Evolutionary conservation across 1,140 invertebrate species (phyloP).

Genomic region (Apis laboriosa): DNA sequence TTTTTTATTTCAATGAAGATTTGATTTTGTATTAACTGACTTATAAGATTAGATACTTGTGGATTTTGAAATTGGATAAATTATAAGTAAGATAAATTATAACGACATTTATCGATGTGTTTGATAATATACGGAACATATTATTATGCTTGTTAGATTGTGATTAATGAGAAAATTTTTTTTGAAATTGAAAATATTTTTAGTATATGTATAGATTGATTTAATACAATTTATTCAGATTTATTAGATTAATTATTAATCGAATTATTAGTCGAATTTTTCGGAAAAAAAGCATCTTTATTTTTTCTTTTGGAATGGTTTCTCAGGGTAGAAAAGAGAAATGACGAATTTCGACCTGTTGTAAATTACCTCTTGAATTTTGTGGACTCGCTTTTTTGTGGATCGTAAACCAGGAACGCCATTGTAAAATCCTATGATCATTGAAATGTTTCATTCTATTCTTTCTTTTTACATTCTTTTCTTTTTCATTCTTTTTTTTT

Average conservation of each 20-base stretch:
- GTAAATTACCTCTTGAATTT: slow-evolving; percentile 44
- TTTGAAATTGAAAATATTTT: too few species aligned
- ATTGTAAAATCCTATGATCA: slow-evolving; percentile 31
- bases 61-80: not conserved
- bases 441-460: not conserved
- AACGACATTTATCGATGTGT: too few species aligned
- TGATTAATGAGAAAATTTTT: too few species aligned
- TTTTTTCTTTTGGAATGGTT: not conserved
- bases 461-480: not conserved
- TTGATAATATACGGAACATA: too few species aligned
- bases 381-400: not conserved
- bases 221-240: too few species aligned
- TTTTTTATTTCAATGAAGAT: not conserved
- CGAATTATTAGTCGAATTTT: not conserved
- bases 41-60: not conserved
- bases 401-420: slow-evolving; percentile 39
- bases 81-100: not conserved
- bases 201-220: too few species aligned
- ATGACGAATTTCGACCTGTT: slow-evolving; percentile 14
- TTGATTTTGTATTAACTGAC: too few species aligned
- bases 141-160: too few species aligned
- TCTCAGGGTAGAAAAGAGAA: not conserved
- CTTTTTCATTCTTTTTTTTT: not conserved
- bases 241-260: too few species aligned
- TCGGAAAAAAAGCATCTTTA: not conserved